phyloP scores from a whole-genome alignment of 2,888 invertebrate genomes.

The Philereme transversata region DNA sequence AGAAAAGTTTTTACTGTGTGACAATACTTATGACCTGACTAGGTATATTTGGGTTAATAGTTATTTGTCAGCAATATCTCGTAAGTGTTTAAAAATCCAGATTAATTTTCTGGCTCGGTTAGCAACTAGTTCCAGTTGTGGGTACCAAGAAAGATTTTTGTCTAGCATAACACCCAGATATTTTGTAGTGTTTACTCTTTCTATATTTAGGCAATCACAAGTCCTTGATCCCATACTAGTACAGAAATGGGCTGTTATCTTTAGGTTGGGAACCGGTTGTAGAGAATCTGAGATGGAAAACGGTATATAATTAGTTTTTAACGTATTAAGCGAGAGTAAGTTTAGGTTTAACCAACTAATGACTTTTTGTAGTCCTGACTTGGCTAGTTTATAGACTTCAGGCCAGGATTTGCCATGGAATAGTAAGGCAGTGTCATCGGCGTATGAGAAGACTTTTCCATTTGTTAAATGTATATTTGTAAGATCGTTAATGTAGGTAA shows the following conservation, averaged over 20 bases:
- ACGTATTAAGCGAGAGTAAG: neutral
- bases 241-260: too few relatives aligned
- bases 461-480: neutral
- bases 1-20: too few relatives aligned
- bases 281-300: too few relatives aligned
- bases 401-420: neutral
- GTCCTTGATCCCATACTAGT: too few relatives aligned
- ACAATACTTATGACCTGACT: too few relatives aligned
- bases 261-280: too few relatives aligned
- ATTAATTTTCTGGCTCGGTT: neutral
- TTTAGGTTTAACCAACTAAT: neutral
- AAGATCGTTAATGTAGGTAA: too few relatives aligned
- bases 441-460: slow-evolving; percentile 2
- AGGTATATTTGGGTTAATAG: too few relatives aligned
- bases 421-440: neutral
- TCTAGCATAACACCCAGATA: neutral
- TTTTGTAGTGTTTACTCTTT: too few relatives aligned
- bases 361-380: neutral
- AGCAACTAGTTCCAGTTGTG: neutral
- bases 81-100: slow-evolving; percentile 2
- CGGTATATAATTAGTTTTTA: neutral
- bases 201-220: too few relatives aligned
- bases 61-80: neutral
- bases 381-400: neutral
- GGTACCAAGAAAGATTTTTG: neutral